phyloP scores from a whole-genome alignment of 2,888 invertebrate species.

The Oeneis ivallda region DNA sequence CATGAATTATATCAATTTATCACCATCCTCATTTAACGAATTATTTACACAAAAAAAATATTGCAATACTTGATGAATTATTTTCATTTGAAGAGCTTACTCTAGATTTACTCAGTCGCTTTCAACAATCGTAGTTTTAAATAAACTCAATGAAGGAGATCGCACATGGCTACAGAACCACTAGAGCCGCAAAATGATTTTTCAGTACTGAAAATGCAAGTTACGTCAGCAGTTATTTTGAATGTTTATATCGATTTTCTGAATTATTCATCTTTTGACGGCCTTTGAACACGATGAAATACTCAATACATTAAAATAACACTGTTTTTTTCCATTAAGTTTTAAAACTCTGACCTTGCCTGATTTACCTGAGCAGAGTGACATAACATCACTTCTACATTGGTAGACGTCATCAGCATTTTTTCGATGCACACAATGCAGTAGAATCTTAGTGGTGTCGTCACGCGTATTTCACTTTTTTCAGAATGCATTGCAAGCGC shows the following conservation, averaged over 20 bases:
- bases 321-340: too few species aligned
- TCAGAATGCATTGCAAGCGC: not conserved
- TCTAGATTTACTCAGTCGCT: constrained; percentile 60
- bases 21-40: constrained; percentile 53
- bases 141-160: constrained; percentile 37
- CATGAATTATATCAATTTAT: constrained; percentile 46
- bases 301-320: too few species aligned
- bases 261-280: too few species aligned
- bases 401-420: too few species aligned
- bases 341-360: too few species aligned
- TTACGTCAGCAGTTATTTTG: not conserved
- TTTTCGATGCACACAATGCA: too few species aligned
- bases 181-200: not conserved
- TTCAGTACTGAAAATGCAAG: not conserved
- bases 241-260: too few species aligned
- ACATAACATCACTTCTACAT: too few species aligned
- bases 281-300: too few species aligned
- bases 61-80: constrained; percentile 26
- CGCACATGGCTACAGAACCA: not conserved
- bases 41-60: constrained; percentile 47
- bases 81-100: constrained; percentile 30
- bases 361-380: too few species aligned
- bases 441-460: too few species aligned
- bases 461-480: too few species aligned
- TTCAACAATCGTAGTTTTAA: constrained; percentile 55